These are phyloP conservation scores for Trichonephila clavata DNA, from an alignment of 1,140 invertebrate genomes.

Conservation along the genomic window DNA sequence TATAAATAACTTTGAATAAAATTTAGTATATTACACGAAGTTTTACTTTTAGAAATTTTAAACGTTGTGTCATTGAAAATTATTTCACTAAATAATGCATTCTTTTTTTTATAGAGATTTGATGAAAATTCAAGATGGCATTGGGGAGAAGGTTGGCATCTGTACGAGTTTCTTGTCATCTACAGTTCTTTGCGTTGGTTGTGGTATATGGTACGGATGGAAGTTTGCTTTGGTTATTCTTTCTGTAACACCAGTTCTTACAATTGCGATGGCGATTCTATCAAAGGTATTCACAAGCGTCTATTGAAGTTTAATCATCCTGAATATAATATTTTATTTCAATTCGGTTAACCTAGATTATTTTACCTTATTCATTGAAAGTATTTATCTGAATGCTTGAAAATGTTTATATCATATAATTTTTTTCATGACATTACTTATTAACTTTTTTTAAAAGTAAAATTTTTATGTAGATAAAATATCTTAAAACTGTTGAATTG, in stretches of 20 bases:
- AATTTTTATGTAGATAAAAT: too few species aligned
- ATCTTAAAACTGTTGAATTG: too few species aligned
- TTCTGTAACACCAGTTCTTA: conserved; percentile 80
- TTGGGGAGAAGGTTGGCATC: conserved; percentile 83
- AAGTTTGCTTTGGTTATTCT: conserved; percentile 82
- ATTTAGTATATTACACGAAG: too few species aligned
- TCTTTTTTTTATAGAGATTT: conserved; percentile 80
- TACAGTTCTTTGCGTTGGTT: conserved; percentile 80
- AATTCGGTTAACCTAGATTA: too few species aligned
- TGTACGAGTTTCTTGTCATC: conserved; percentile 80
- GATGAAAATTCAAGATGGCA: conserved; percentile 83
- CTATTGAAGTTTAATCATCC: too few species aligned
- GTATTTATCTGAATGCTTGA: too few species aligned
- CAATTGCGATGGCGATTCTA: conserved; percentile 73
- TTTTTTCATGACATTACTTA: too few species aligned
- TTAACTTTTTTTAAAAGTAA: too few species aligned
- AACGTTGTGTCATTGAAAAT: neutral
- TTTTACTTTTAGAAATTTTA: too few species aligned
- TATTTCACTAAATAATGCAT: neutral
- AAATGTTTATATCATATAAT: too few species aligned
- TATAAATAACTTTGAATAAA: neutral
- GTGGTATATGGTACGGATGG: conserved; percentile 82
- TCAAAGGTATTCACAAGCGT: conserved; percentile 71
- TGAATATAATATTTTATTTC: too few species aligned
- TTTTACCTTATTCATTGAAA: too few species aligned